Base-by-base conservation (phyloP, 1,140 invertebrate species). In the Phortica variegata region DNA sequence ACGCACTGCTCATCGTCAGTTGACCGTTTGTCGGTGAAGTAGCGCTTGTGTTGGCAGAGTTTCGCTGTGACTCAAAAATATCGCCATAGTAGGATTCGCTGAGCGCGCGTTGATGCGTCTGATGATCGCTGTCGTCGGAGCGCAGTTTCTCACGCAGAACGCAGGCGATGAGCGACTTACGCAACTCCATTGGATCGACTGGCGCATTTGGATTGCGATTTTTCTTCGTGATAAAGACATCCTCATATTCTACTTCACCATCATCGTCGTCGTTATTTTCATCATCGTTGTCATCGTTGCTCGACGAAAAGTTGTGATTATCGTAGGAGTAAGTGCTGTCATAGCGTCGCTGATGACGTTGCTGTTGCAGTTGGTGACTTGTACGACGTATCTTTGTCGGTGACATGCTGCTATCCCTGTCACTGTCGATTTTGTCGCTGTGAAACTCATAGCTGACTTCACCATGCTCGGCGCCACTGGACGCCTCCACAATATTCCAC, bases 401-500 rank as follows among this genome's bases (percentile, higher is more conserved):
- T 9, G 51, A 58, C 17, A 47, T 16, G 39, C 44, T 60, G 60
- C 63, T 61, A 5, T 59, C 57, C 3, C 52, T 50, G 36, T 59
- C 56, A 23, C 59, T 68, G 12, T 65, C 62, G 17, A 48, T 47
- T 48, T 66, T 65, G 12, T 54, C 60, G 13, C 34, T 41, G 2
- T 65, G 60, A 39, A 73, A 73, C 54, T 70, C 63, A 5, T 73
- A 73, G 56, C 62, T 73, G 3, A 58, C 49, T 39, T 73, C 70
- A 10, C 62, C 70, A 39, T 70, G 17, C 44, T 74, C 71, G 0
- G 71, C 71, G 0, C 63, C 66, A 49, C 72, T 75, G 1, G 76
- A 74, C 2, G 60, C 73, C 60, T 79, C 78, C 31, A 77, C 50
- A 29, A 75, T 75, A 39, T 75, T 75, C 78, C 78, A 80, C 49